phyloP scores from a whole-genome alignment of 1,140 invertebrate genomes.

The Theocolax elegans region DNA sequence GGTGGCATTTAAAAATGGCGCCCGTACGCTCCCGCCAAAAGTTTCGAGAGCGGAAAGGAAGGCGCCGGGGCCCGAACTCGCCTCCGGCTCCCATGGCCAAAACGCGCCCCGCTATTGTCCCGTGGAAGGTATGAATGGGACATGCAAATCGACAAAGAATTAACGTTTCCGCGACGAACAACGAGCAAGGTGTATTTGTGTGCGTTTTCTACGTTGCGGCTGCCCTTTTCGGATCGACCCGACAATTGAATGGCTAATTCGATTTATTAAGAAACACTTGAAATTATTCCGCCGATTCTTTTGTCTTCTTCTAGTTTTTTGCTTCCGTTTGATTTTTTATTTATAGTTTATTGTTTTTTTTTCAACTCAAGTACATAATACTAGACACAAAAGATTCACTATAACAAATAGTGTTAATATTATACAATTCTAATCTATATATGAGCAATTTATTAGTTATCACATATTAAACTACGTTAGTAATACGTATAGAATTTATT shows the following conservation, averaged over 20 bases:
- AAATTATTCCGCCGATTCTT: neutral
- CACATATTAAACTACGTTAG: too few relatives aligned
- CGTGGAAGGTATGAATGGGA: neutral
- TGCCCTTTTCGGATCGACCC: neutral
- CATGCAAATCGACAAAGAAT: conserved; percentile 40
- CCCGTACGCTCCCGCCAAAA: conserved; percentile 20
- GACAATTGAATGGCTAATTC: conserved; percentile 8
- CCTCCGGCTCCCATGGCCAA: neutral
- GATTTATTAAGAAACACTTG: conserved; percentile 18
- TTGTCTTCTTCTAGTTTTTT: neutral
- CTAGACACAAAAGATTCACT: too few relatives aligned
- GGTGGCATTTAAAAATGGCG: conserved; percentile 40
- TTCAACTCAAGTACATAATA: too few relatives aligned
- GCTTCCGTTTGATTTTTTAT: neutral
- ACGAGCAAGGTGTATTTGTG: conserved; percentile 34
- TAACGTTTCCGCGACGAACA: conserved; percentile 33
- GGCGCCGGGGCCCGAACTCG: conserved; percentile 1
- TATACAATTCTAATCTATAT: too few relatives aligned
- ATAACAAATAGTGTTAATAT: too few relatives aligned
- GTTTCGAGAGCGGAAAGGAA: conserved; percentile 8
- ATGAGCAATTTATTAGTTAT: too few relatives aligned
- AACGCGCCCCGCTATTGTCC: conserved; percentile 11
- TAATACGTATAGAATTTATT: too few relatives aligned
- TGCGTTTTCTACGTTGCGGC: neutral
- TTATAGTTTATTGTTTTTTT: too few relatives aligned